Evolutionary conservation across 1,140 invertebrate genomes (phyloP).

Genomic region (Drosophila pseudoananassae): DNA sequence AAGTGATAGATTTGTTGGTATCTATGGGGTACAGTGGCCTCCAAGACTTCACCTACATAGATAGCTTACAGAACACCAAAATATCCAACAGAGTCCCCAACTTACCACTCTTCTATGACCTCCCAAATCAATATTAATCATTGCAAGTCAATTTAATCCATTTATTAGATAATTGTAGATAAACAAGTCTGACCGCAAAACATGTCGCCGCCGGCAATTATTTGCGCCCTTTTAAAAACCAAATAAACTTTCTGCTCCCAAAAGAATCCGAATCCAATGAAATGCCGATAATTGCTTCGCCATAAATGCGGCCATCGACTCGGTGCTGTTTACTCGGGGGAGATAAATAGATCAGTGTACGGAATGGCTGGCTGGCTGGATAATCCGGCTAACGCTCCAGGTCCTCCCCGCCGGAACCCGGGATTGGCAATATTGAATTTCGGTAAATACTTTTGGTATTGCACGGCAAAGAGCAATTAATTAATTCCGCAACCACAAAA

Average conservation of each 20-base stretch:
- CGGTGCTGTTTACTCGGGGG: constrained; percentile 20
- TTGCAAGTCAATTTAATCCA: constrained; percentile 1
- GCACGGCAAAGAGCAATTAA: constrained; percentile 65
- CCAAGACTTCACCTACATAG: no score
- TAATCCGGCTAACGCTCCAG: background rate
- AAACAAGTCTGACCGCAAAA: constrained; percentile 24
- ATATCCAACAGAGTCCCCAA: no score
- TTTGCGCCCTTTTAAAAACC: background rate
- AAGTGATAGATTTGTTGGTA: constrained; percentile 1
- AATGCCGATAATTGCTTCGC: constrained; percentile 36
- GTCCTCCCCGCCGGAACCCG: background rate
- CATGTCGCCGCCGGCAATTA: constrained; percentile 3
- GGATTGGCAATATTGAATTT: constrained; percentile 50
- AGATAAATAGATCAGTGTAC: constrained; percentile 39
- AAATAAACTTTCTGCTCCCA: constrained; percentile 7
- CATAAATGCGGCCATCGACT: constrained; percentile 15
- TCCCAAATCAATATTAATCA: background rate
- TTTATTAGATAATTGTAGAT: constrained; percentile 34
- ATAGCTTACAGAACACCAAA: no score
- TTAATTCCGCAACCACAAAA: constrained; percentile 62
- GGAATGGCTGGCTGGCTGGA: background rate
- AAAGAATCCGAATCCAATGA: constrained; percentile 22
- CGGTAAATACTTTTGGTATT: constrained; percentile 46
- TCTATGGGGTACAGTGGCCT: no score
- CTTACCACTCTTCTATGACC: no score